Conservation (phyloP, 2,113 vertebrate species). For the Planiliza haematocheilus region DNA sequence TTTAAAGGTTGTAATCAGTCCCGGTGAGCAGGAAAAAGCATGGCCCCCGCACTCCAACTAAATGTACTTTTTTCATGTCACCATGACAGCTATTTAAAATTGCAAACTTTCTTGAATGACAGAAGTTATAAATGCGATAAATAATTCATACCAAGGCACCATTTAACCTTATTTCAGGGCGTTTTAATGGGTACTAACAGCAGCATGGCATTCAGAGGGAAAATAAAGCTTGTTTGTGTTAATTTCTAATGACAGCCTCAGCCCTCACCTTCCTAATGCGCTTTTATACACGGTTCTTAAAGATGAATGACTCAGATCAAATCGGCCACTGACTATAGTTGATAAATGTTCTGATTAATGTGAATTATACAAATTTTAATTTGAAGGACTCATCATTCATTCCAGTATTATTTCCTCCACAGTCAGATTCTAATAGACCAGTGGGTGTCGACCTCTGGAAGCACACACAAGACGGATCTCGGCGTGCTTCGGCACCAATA, state of each 20-base stretch:
- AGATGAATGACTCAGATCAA: neutral
- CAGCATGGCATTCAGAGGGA: neutral
- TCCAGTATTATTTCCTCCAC: neutral
- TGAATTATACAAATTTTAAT: neutral
- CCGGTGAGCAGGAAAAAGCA: neutral
- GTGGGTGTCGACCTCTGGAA: constrained; percentile 8
- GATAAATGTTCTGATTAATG: neutral
- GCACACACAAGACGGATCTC: neutral
- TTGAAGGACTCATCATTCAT: neutral
- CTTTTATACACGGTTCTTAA: neutral
- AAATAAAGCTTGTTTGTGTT: constrained; percentile 9
- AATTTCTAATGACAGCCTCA: constrained; percentile 32
- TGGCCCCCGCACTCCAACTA: neutral
- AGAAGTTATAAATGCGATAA: constrained; percentile 9
- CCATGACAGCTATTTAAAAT: constrained; percentile 35
- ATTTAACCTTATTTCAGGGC: constrained; percentile 14
- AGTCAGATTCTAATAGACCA: neutral
- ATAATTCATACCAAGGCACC: constrained; percentile 44
- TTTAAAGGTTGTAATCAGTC: constrained; percentile 24
- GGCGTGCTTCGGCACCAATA: constrained; percentile 11
- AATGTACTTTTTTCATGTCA: constrained; percentile 6
- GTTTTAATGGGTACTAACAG: neutral
- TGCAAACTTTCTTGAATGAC: constrained; percentile 44
- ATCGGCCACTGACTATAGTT: neutral
- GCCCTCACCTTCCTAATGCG: neutral